These are phyloP conservation scores for Prosopocoilus inquinatus DNA, from an alignment of 2,888 invertebrate species.

Conservation along the genomic window DNA sequence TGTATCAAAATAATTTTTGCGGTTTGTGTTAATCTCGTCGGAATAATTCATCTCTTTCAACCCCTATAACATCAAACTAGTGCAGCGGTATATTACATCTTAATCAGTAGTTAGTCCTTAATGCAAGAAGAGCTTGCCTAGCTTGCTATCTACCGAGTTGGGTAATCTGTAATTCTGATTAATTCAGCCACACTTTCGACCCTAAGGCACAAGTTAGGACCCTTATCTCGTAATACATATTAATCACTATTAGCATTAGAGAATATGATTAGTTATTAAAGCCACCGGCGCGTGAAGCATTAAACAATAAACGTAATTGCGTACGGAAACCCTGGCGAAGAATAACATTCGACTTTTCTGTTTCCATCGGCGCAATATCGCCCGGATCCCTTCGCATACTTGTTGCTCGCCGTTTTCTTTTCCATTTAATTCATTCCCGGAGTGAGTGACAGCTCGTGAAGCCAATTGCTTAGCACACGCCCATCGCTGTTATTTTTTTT, in stretches of 20 bases:
- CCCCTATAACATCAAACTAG: background rate
- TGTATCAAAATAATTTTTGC: too few relatives aligned
- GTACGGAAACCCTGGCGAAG: too few relatives aligned
- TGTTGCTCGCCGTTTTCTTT: too few relatives aligned
- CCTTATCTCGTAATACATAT: slow-evolving; percentile 31
- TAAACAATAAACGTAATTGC: background rate
- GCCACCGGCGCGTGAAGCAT: background rate
- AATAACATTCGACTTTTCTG: too few relatives aligned
- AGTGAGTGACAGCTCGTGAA: too few relatives aligned
- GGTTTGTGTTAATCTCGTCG: too few relatives aligned
- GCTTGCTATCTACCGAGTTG: slow-evolving; percentile 6
- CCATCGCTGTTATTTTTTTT: too few relatives aligned
- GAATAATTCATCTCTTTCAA: too few relatives aligned
- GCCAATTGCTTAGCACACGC: too few relatives aligned
- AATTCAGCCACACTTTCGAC: slow-evolving; percentile 30
- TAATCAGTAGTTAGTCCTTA: slow-evolving; percentile 4
- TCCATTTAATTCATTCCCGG: too few relatives aligned
- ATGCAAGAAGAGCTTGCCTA: background rate
- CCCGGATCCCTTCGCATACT: too few relatives aligned
- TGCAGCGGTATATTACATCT: slow-evolving; percentile 4
- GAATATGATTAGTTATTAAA: slow-evolving; percentile 6
- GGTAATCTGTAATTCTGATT: slow-evolving; percentile 35
- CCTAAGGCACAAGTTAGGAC: slow-evolving; percentile 17
- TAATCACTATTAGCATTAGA: slow-evolving; percentile 30
- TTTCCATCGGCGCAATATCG: too few relatives aligned